phyloP scores from a whole-genome alignment of 2,888 invertebrate genomes.

The Drosophila seclusa region DNA sequence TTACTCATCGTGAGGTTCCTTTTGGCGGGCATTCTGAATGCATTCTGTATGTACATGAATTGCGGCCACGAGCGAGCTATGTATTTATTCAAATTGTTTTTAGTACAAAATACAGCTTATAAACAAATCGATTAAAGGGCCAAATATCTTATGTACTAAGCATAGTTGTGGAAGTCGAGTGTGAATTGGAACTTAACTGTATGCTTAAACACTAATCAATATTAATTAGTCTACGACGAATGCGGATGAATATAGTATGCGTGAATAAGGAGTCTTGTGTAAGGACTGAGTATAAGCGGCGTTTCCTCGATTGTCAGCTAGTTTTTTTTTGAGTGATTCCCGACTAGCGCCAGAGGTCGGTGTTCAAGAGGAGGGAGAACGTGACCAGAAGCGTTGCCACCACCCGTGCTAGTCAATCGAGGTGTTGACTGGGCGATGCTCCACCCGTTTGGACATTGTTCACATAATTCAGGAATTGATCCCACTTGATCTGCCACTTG shows the following conservation, averaged over 20 bases:
- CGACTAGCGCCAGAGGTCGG: constrained; percentile 55
- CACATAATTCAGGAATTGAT: constrained; percentile 85
- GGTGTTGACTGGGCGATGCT: constrained; percentile 40
- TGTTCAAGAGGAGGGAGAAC: constrained; percentile 39
- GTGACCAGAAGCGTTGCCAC: constrained; percentile 62
- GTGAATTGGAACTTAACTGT: constrained; percentile 27
- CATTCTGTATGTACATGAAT: background rate
- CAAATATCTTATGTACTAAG: constrained; percentile 34
- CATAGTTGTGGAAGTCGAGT: constrained; percentile 20
- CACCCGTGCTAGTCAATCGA: constrained; percentile 82
- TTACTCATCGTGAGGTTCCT: constrained; percentile 38
- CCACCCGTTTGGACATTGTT: constrained; percentile 40
- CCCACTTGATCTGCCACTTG: constrained; percentile 87
- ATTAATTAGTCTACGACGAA: constrained; percentile 61
- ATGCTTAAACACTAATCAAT: constrained; percentile 60
- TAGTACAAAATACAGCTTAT: constrained; percentile 38
- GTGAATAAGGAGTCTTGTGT: constrained; percentile 8
- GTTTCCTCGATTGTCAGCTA: background rate
- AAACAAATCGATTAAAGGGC: constrained; percentile 26
- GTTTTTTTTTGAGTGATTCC: constrained; percentile 12
- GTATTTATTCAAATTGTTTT: constrained; percentile 50
- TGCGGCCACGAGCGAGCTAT: constrained; percentile 27
- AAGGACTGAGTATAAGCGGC: constrained; percentile 17
- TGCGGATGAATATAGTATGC: constrained; percentile 28
- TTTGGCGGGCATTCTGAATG: constrained; percentile 10